Evolutionary conservation across 2,888 invertebrate species (phyloP).

Genomic region (Linyphia triangularis): DNA sequence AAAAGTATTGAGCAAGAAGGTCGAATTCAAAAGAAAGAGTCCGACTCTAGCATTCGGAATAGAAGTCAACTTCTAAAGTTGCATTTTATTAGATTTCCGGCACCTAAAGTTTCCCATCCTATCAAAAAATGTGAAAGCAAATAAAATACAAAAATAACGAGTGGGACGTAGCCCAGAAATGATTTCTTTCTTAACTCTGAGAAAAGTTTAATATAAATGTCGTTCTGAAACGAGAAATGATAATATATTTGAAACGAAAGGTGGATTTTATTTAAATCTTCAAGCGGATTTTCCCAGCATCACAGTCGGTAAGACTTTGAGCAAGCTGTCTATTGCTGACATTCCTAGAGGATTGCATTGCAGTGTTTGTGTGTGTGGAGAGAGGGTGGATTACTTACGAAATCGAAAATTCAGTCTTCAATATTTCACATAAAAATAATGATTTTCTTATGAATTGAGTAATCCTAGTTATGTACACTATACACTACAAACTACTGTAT

Average conservation of each 20-base stretch:
- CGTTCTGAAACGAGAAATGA: background rate
- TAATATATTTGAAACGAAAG: conserved; percentile 26
- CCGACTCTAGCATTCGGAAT: background rate
- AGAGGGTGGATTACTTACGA: too few species aligned
- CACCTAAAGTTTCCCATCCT: conserved; percentile 28
- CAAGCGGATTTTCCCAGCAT: background rate
- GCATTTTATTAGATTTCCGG: conserved; percentile 48
- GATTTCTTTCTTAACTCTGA: conserved; percentile 8
- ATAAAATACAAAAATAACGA: conserved; percentile 18
- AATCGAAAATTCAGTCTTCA: too few species aligned
- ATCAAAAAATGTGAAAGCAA: conserved; percentile 10
- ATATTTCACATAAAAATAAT: too few species aligned
- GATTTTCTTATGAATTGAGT: too few species aligned
- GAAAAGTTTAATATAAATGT: conserved; percentile 42
- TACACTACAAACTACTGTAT: too few species aligned
- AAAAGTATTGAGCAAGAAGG: background rate
- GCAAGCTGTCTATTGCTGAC: background rate
- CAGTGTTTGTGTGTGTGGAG: background rate
- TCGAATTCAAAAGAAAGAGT: conserved; percentile 10
- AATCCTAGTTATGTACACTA: too few species aligned
- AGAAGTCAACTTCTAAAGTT: conserved; percentile 36
- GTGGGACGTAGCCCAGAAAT: background rate
- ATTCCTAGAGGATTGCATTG: background rate
- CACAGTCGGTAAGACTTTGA: background rate
- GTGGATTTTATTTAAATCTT: conserved; percentile 23